A percentile compares a stretch with the other conserved stretches of the same genome.
Evolutionary conservation across 2,888 invertebrate genomes (phyloP).

Genomic region (Philaethria dido): DNA sequence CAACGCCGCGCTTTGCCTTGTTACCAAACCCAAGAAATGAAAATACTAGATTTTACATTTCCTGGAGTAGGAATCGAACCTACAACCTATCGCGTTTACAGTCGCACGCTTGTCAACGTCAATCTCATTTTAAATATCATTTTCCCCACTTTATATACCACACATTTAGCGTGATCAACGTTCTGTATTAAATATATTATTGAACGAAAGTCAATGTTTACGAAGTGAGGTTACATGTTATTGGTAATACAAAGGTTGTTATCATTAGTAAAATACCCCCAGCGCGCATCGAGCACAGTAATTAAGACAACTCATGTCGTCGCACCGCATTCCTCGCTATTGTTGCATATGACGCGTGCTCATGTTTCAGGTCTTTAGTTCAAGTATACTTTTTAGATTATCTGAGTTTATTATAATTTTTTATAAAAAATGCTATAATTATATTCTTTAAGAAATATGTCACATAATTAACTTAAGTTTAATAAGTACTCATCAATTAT

Average conservation of each 20-base stretch:
- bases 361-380: slow-evolving; percentile 29
- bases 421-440: background rate
- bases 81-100: too few species aligned
- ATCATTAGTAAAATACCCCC: slow-evolving; percentile 23
- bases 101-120: too few species aligned
- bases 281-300: slow-evolving; percentile 31
- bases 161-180: background rate
- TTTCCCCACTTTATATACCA: too few species aligned
- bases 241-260: slow-evolving; percentile 28
- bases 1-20: too few species aligned
- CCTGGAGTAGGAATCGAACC: too few species aligned
- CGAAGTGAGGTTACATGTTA: slow-evolving; percentile 1
- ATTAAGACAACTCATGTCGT: slow-evolving; percentile 43
- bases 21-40: too few species aligned
- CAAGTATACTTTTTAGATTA: slow-evolving; percentile 28
- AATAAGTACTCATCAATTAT: too few species aligned
- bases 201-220: slow-evolving; percentile 9
- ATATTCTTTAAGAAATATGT: background rate
- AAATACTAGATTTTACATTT: too few species aligned
- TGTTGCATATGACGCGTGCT: slow-evolving; percentile 34
- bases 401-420: slow-evolving; percentile 33
- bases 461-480: too few species aligned
- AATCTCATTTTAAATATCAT: too few species aligned
- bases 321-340: slow-evolving; percentile 43
- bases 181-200: too few species aligned